Base-by-base conservation (phyloP, 2,797 vertebrate genomes). In the Lepus oiostolus region DNA sequence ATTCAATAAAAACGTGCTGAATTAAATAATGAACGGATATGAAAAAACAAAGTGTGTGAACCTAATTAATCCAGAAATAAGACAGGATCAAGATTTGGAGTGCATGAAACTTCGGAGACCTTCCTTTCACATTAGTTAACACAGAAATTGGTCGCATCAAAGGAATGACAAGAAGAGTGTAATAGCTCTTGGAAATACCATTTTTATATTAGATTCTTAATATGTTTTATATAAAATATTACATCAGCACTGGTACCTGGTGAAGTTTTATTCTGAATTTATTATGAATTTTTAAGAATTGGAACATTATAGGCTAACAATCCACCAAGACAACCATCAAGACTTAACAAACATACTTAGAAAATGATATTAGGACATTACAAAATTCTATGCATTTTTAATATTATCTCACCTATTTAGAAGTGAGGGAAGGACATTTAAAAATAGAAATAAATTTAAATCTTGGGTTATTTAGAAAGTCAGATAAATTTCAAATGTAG, bases 401-500 rank as follows among this genome's bases (percentile, higher is more conserved):
- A 7, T 60, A 85, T 52, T 81, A 42, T 75, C 88, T 88, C 62
- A 72, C 76, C 30, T 86, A 85, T n/a, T 65, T 67, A 60, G 38
- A 83, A 88, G 10, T 85, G 10, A 75, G 79, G 10, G 30, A 10
- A 58, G 7, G 70, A 1, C 4, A 54, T 80, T 60, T 30, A 30
- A 35, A 76, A 81, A 91, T 70, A 19, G 10, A 79, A 67, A 1
- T 2, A 93, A 79, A 50, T 85, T 93, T 74, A 87, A 60, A 30
- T 86, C 21, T 75, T 14, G 75, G 10, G 3, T 90, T 84, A 84
- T n/a, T 62, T 89, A 81, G 11, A 67, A 84, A 90, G 12, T 88
- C 26, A 62, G 7, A 8, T 80, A 65, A 85, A 92, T 88, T 93
- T 94, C 13, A 91, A 91, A 63, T 71, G 86, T 35, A 1, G n/a